phyloP scores from a whole-genome alignment of 1,140 invertebrate genomes.

The Cryptotermes secundus region DNA sequence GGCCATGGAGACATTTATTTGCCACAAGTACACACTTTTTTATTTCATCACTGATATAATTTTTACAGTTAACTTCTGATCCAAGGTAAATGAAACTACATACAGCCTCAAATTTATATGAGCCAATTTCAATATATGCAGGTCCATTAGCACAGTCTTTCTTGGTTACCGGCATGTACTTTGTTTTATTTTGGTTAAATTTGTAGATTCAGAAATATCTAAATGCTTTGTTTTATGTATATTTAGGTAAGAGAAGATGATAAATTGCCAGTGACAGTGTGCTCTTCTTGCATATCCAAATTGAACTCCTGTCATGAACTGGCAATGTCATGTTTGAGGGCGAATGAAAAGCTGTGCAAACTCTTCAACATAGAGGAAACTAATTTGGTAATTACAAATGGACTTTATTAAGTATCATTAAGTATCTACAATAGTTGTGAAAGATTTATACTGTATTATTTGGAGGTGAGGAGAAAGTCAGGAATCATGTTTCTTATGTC shows the following conservation, averaged over 20 bases:
- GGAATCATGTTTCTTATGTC: neutral
- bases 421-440: neutral
- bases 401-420: neutral
- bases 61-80: too few relatives aligned
- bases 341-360: constrained; percentile 54
- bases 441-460: neutral
- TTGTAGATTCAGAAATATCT: too few relatives aligned
- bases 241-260: constrained; percentile 56
- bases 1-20: too few relatives aligned
- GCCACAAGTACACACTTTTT: too few relatives aligned
- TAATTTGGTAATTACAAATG: constrained; percentile 11
- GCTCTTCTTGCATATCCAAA: constrained; percentile 62
- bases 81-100: too few relatives aligned
- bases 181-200: too few relatives aligned
- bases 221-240: too few relatives aligned
- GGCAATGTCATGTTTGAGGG: constrained; percentile 54
- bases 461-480: neutral
- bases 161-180: too few relatives aligned
- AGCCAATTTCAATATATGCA: too few relatives aligned
- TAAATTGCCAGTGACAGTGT: constrained; percentile 58
- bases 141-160: too few relatives aligned
- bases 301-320: constrained; percentile 64
- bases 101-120: too few relatives aligned
- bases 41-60: too few relatives aligned
- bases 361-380: neutral